phyloP scores from a whole-genome alignment of 2,113 vertebrate species.

The Callionymus lyra region DNA sequence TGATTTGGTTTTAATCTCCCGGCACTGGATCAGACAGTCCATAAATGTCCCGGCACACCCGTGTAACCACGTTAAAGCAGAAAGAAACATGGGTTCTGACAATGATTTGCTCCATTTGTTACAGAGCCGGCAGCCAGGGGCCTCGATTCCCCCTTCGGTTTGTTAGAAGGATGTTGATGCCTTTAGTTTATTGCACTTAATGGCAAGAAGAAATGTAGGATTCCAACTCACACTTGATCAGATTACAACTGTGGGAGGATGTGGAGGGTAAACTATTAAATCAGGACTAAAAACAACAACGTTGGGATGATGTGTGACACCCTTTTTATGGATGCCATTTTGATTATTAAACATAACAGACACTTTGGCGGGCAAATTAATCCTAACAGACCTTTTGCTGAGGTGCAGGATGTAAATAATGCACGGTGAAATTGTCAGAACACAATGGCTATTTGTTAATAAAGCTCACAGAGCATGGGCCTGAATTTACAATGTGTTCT shows the following conservation, averaged over 20 bases:
- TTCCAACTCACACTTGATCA: constrained; percentile 32
- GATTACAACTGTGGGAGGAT: constrained; percentile 22
- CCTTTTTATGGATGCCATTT: constrained; percentile 1
- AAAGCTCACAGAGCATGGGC: constrained; percentile 44
- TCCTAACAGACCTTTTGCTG: not conserved
- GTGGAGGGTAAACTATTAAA: constrained; percentile 7
- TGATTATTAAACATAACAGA: constrained; percentile 17
- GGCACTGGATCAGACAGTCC: constrained; percentile 61
- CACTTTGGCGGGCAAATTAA: not conserved
- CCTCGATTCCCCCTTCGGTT: constrained; percentile 50
- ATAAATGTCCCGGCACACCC: constrained; percentile 59
- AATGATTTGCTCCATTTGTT: constrained; percentile 60
- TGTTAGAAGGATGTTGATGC: constrained; percentile 57
- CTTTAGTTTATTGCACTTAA: constrained; percentile 44
- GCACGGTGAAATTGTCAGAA: constrained; percentile 22
- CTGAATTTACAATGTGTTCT: constrained; percentile 50
- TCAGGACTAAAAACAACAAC: constrained; percentile 22
- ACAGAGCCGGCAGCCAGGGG: constrained; percentile 42
- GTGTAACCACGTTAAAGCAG: constrained; percentile 66
- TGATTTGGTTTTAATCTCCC: constrained; percentile 70
- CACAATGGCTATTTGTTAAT: constrained; percentile 43
- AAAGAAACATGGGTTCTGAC: constrained; percentile 59
- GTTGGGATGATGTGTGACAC: not conserved
- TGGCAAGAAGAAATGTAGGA: constrained; percentile 41
- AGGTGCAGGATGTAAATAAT: constrained; percentile 14